These are phyloP conservation scores for Drosophila lacertosa DNA, from an alignment of 1,140 invertebrate genomes.

Conservation along the genomic window DNA sequence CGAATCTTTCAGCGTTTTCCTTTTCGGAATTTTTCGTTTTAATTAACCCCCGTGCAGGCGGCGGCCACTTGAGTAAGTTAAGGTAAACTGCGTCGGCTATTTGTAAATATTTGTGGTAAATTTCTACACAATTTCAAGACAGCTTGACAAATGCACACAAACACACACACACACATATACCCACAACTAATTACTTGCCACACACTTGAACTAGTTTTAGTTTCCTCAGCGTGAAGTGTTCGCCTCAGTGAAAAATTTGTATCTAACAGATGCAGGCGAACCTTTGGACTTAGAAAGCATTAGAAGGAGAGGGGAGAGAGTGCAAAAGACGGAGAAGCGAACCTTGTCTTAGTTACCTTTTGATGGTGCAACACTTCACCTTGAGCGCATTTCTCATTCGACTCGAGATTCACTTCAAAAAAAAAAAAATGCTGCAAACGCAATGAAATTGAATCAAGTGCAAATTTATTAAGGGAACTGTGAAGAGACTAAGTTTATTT, in stretches of 20 bases:
- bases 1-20: slow-evolving; percentile 42
- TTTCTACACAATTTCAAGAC: slow-evolving; percentile 29
- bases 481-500: background rate
- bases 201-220: slow-evolving; percentile 72
- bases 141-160: slow-evolving; percentile 43
- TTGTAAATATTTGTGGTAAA: slow-evolving; percentile 65
- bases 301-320: slow-evolving; percentile 15
- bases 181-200: slow-evolving; percentile 66
- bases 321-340: slow-evolving; percentile 21
- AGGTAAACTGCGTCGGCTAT: slow-evolving; percentile 50
- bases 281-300: background rate
- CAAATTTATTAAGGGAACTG: background rate
- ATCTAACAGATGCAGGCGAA: slow-evolving; percentile 27
- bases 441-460: slow-evolving; percentile 10
- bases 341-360: slow-evolving; percentile 53
- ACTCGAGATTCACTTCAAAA: background rate
- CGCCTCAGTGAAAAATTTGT: slow-evolving; percentile 19
- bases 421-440: background rate
- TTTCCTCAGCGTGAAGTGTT: slow-evolving; percentile 26
- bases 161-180: slow-evolving; percentile 16
- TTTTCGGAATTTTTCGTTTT: slow-evolving; percentile 51
- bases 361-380: background rate
- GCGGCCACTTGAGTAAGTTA: slow-evolving; percentile 57
- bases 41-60: no score
- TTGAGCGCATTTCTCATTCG: background rate